Conservation (phyloP, 92 coral and sea anemone species). For the Phenganax stokvisi region DNA sequence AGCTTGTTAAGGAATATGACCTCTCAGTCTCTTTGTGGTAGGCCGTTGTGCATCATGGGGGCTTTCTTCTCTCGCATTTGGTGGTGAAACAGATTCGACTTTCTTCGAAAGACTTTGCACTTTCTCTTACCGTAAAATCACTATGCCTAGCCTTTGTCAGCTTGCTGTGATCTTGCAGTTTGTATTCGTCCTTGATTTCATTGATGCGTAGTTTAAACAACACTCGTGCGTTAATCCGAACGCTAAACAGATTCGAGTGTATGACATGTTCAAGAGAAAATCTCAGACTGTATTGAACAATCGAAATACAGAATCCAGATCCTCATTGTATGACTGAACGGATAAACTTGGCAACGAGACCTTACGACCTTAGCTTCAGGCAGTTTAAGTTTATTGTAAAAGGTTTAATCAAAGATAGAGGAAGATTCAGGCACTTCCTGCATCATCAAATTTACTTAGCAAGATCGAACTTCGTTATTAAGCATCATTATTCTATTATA, state of each 20-base stretch:
- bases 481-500: too few relatives aligned
- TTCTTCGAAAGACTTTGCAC: not conserved
- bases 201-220: slow-evolving; percentile 8
- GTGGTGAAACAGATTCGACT: not conserved
- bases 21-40: slow-evolving; percentile 5
- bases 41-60: slow-evolving; percentile 7
- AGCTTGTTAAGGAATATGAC: slow-evolving; percentile 20
- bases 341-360: too few relatives aligned
- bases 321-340: too few relatives aligned
- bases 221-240: slow-evolving; percentile 14
- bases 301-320: not conserved
- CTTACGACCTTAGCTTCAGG: too few relatives aligned
- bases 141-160: too few relatives aligned
- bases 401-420: too few relatives aligned
- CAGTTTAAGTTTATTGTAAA: too few relatives aligned
- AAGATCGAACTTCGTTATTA: too few relatives aligned
- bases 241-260: slow-evolving; percentile 1
- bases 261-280: slow-evolving; percentile 27
- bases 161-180: too few relatives aligned
- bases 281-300: not conserved
- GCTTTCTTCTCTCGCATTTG: not conserved
- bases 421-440: too few relatives aligned
- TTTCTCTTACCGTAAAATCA: not conserved
- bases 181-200: too few relatives aligned
- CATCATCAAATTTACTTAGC: too few relatives aligned